Percentiles rank a stretch among this genome's conserved stretches.
phyloP scores from a whole-genome alignment of 1,140 invertebrate genomes.

The Penaeus vannamei region DNA sequence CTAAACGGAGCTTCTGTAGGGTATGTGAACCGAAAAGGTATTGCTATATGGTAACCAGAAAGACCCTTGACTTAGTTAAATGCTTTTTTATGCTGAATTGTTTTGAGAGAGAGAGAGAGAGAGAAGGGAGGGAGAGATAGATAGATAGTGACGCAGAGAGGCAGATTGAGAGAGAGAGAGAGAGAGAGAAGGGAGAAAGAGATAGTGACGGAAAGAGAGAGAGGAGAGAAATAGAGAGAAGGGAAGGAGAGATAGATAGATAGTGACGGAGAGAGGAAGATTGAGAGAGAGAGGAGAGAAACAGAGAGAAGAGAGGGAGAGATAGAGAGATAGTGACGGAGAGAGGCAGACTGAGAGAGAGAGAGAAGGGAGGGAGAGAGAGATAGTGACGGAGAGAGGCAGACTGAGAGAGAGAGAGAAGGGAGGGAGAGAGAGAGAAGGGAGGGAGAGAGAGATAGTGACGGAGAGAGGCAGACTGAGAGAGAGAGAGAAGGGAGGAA shows the following conservation, averaged over 20 bases:
- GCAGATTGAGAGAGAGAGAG: too few species aligned
- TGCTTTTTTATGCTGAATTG: too few species aligned
- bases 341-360: not conserved
- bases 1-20: too few species aligned
- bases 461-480: not conserved
- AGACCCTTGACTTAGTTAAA: too few species aligned
- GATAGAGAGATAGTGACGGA: not conserved
- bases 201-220: accelerated
- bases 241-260: not conserved
- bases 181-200: too few species aligned
- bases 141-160: too few species aligned
- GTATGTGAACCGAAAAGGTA: too few species aligned
- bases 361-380: not conserved
- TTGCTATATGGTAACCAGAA: too few species aligned
- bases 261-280: not conserved
- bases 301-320: not conserved
- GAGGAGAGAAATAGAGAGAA: not conserved
- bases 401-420: slow-evolving; percentile 13
- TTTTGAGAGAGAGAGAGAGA: too few species aligned
- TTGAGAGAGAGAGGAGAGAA: not conserved
- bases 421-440: not conserved
- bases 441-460: not conserved
- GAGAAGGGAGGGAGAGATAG: too few species aligned
- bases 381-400: not conserved
- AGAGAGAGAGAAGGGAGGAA: too few species aligned